Percentiles rank a stretch among this genome's conserved stretches.
These are phyloP conservation scores for Teleogryllus oceanicus DNA, from an alignment of 2,888 invertebrate genomes.

Conservation along the genomic window DNA sequence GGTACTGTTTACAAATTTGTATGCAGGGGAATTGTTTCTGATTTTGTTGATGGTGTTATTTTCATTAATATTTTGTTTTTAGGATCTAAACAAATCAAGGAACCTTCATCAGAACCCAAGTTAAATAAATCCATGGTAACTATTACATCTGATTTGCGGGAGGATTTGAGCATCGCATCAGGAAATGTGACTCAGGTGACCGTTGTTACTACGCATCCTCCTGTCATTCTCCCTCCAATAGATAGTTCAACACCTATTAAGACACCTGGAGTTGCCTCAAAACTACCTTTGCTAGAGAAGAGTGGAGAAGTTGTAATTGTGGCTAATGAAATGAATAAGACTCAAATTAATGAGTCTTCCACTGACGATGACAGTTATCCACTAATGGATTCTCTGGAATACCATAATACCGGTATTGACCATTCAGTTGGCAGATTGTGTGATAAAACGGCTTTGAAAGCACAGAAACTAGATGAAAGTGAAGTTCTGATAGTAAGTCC, in stretches of 20 bases:
- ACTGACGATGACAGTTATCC: slow-evolving; percentile 71
- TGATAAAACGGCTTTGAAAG: slow-evolving; percentile 44
- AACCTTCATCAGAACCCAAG: slow-evolving; percentile 33
- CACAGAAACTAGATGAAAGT: slow-evolving; percentile 77
- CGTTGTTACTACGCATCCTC: slow-evolving; percentile 78
- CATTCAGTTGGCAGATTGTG: slow-evolving; percentile 21
- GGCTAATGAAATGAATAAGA: slow-evolving; percentile 71
- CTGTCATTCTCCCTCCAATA: slow-evolving; percentile 57
- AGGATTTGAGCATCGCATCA: slow-evolving; percentile 30
- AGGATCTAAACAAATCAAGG: neutral
- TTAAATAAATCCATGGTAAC: slow-evolving; percentile 36
- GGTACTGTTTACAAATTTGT: slow-evolving; percentile 23
- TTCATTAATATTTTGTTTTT: slow-evolving; percentile 23
- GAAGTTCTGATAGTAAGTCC: slow-evolving; percentile 80
- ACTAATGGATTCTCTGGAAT: slow-evolving; percentile 71
- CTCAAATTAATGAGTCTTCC: slow-evolving; percentile 63
- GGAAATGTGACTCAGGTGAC: slow-evolving; percentile 75
- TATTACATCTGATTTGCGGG: slow-evolving; percentile 32
- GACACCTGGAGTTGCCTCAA: neutral
- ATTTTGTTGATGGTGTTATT: neutral
- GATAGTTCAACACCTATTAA: slow-evolving; percentile 48
- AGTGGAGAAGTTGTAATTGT: slow-evolving; percentile 75
- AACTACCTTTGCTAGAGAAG: slow-evolving; percentile 32
- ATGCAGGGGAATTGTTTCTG: neutral
- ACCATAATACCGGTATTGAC: slow-evolving; percentile 44